These are phyloP conservation scores for Suillia variegata DNA, from an alignment of 2,888 invertebrate species.

Conservation along the genomic window DNA sequence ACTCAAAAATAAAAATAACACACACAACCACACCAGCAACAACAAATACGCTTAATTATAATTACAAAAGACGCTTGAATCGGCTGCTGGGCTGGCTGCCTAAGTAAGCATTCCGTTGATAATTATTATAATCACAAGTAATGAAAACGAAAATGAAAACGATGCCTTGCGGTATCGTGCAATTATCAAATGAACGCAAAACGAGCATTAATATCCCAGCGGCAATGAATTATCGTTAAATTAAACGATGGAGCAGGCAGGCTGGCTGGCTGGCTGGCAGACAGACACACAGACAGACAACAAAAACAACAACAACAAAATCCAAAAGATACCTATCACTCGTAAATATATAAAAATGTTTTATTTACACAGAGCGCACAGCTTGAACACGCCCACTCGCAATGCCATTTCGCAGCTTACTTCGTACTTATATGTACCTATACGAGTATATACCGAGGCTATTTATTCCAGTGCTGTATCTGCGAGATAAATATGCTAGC, in stretches of 20 bases:
- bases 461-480: neutral
- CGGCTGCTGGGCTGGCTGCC: too few relatives aligned
- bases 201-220: slow-evolving; percentile 46
- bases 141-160: slow-evolving; percentile 42
- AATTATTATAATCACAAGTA: slow-evolving; percentile 31
- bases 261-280: too few relatives aligned
- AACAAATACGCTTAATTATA: neutral
- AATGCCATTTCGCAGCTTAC: neutral
- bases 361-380: slow-evolving; percentile 13
- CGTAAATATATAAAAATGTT: neutral
- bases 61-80: too few relatives aligned
- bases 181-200: slow-evolving; percentile 62
- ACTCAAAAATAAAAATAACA: neutral
- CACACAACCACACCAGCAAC: slow-evolving; percentile 4
- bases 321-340: neutral
- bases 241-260: too few relatives aligned
- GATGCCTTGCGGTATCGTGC: slow-evolving; percentile 60
- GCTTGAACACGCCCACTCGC: slow-evolving; percentile 11
- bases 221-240: slow-evolving; percentile 43
- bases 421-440: neutral
- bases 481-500: neutral
- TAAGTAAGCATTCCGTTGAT: slow-evolving; percentile 27
- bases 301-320: slow-evolving; percentile 2
- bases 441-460: neutral
- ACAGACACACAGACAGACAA: slow-evolving; percentile 24